Base-by-base conservation (phyloP, 2,113 vertebrate genomes). In the Salvator merianae region DNA sequence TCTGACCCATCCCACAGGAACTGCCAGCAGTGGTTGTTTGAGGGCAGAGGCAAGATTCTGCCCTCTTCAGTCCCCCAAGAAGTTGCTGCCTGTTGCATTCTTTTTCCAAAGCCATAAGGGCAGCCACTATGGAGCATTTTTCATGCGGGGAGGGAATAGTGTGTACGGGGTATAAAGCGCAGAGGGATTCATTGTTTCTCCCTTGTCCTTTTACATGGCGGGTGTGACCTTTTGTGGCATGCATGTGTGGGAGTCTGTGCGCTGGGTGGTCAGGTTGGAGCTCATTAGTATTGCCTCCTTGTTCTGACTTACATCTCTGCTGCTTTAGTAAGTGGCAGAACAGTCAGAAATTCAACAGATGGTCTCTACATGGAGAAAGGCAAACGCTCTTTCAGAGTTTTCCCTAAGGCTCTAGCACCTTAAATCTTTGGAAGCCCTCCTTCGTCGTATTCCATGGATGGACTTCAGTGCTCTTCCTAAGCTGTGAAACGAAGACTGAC, bases 51-150 rank as follows among this genome's bases (percentile, higher is more conserved):
- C 30, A 18, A 72, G 59, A 38, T 26, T 6, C 69, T 78, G 66
- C 71, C 74, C 43, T 69, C 86, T 83, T 79, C 77, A 63, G 36
- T 73, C 85, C 79, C 90, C 92, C 92, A 13, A 70, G 86, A 88
- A 93, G 89, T 76, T 89, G 83, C 83, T 85, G 85, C 80, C 66
- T 78, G 55, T 26, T 77, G 66, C 93, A 92, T 91, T 89, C 93
- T 92, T 88, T 90, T 85, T 88, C 50, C 79, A 84, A 95, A 95
- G 94, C 94, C 94, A 95, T 95, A 95, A 24, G 88, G 92, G 81
- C 66, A 83, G 86, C 80, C 36, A 72, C 16, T 18, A 36, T 50
- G 36, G 68, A 50, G 68, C 66, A 77, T 72, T 83, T 72, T 18
- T n/a, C 24, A 73, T 63, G 53, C 9, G 24, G 66, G 65, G 75